Evolutionary conservation across 2,113 vertebrate species (phyloP).

Genomic region (Rousettus leschenaultii): DNA sequence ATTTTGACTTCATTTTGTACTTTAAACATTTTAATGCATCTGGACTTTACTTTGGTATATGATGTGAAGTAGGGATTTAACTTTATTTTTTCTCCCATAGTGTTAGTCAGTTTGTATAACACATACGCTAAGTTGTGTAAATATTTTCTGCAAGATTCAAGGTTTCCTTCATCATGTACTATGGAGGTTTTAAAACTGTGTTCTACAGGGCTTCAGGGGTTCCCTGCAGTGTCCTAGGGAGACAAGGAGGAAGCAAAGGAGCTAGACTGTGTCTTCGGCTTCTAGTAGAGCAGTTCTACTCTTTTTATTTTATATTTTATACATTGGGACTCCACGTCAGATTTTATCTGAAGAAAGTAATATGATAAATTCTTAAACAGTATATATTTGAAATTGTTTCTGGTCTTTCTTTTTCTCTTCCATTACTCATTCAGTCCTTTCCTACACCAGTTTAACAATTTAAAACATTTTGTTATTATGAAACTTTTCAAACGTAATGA

Average conservation of each 20-base stretch:
- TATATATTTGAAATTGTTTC: constrained; percentile 35
- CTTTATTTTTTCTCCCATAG: background rate
- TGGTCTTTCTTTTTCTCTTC: background rate
- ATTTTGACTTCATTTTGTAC: constrained; percentile 3
- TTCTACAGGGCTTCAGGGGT: background rate
- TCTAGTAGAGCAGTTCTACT: background rate
- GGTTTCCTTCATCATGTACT: background rate
- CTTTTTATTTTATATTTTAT: background rate
- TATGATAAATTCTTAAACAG: background rate
- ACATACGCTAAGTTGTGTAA: background rate
- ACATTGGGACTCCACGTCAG: background rate
- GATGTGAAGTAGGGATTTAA: background rate
- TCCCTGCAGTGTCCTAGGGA: background rate
- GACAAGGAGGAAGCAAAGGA: background rate
- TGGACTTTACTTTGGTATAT: constrained; percentile 30
- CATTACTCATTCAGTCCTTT: background rate
- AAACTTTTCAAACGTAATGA: constrained; percentile 20
- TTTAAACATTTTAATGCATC: constrained; percentile 28
- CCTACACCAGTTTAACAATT: background rate
- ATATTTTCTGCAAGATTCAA: background rate
- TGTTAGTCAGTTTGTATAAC: background rate
- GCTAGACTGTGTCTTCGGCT: background rate
- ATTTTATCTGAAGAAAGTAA: constrained; percentile 46
- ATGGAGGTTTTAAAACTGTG: background rate
- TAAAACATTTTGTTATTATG: background rate